Evolutionary conservation across 2,888 invertebrate species (phyloP).

Genomic region (Drosophila parthenogenetica): DNA sequence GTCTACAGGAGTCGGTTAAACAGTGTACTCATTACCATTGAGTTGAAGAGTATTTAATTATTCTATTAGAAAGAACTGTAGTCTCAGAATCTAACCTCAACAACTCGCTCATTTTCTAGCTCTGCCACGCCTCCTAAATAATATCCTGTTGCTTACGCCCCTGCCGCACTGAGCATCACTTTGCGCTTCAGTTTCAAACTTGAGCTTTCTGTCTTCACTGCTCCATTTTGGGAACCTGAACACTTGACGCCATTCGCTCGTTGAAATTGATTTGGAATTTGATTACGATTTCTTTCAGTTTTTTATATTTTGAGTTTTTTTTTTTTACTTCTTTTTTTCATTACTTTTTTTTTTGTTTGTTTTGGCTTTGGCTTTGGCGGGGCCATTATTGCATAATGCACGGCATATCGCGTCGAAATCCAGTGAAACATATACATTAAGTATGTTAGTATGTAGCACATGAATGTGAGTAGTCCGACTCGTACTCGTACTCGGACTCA

Average conservation of each 20-base stretch:
- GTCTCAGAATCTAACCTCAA: too few species aligned
- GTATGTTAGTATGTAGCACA: background rate
- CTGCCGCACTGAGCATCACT: background rate
- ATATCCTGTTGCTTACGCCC: constrained; percentile 8
- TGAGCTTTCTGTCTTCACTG: constrained; percentile 16
- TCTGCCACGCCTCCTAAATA: background rate
- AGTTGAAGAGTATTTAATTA: too few species aligned
- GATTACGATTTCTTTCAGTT: constrained; percentile 52
- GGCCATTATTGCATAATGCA: constrained; percentile 60
- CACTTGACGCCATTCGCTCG: constrained; percentile 37
- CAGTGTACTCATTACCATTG: too few species aligned
- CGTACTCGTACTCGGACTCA: too few species aligned
- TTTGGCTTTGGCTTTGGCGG: constrained; percentile 51
- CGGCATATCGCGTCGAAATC: constrained; percentile 29
- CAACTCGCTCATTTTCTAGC: background rate
- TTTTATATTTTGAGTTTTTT: constrained; percentile 9
- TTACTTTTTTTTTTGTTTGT: constrained; percentile 19
- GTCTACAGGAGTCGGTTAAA: too few species aligned
- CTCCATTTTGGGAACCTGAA: constrained; percentile 36
- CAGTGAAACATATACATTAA: constrained; percentile 15
- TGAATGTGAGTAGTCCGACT: constrained; percentile 18
- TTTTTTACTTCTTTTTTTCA: background rate
- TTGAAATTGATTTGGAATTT: constrained; percentile 52
- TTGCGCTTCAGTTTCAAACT: background rate
- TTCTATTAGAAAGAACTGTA: too few species aligned